phyloP scores from a whole-genome alignment of 1,140 invertebrate species.

The Ips nitidus region DNA sequence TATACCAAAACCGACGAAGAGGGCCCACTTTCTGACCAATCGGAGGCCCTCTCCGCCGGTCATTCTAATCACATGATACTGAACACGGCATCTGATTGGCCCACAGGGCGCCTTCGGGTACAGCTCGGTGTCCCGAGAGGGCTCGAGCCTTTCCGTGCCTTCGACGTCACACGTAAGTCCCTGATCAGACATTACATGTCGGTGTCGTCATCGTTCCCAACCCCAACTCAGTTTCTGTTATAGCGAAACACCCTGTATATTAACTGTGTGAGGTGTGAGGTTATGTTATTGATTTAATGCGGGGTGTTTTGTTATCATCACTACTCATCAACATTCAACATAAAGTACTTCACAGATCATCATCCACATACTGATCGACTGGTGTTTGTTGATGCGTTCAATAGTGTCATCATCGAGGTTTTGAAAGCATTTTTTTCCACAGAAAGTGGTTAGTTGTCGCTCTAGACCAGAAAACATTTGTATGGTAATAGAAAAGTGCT shows the following conservation, averaged over 20 bases:
- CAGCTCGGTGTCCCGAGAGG: conserved; percentile 58
- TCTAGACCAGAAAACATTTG: no score
- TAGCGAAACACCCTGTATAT: conserved; percentile 4
- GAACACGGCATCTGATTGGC: conserved; percentile 34
- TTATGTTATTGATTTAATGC: not conserved
- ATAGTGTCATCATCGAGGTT: not conserved
- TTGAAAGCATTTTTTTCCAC: no score
- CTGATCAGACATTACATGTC: conserved; percentile 20
- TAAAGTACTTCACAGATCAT: conserved; percentile 26
- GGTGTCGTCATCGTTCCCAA: conserved; percentile 37
- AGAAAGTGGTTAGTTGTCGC: no score
- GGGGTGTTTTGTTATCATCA: conserved; percentile 4
- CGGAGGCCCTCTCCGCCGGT: not conserved
- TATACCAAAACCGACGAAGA: no score
- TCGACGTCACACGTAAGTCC: conserved; percentile 62
- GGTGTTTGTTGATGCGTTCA: conserved; percentile 7
- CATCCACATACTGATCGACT: conserved; percentile 20
- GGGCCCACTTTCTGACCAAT: no score
- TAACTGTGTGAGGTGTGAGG: not conserved
- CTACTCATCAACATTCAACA: not conserved
- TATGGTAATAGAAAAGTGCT: no score
- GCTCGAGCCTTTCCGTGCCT: conserved; percentile 75
- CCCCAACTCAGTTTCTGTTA: conserved; percentile 12
- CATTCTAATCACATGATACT: conserved; percentile 21
- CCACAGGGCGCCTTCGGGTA: conserved; percentile 54